Conservation (phyloP, 2,113 vertebrate genomes). For the Nicator chloris region DNA sequence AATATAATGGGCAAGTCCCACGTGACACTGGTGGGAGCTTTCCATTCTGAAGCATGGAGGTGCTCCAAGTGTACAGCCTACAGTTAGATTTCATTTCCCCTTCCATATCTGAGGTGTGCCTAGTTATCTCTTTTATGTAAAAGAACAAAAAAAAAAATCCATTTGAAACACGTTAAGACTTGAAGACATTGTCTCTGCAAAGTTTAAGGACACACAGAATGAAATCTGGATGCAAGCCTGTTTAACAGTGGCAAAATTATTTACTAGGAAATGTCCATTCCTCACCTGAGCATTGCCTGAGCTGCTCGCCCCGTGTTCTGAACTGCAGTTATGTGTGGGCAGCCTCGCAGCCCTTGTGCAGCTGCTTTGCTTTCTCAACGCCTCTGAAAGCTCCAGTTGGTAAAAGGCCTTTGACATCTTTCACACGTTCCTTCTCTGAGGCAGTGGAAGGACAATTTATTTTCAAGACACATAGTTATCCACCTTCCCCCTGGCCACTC, state of each 20-base stretch:
- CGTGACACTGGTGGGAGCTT: neutral
- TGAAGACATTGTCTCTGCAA: neutral
- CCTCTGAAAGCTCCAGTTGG: neutral
- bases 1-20: neutral
- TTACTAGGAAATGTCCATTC: neutral
- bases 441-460: neutral
- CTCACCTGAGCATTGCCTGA: neutral
- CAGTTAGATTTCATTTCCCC: neutral
- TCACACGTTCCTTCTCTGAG: neutral
- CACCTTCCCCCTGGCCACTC: neutral
- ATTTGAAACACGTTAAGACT: neutral
- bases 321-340: neutral
- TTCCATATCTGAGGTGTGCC: neutral
- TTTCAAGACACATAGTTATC: neutral
- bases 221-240: neutral
- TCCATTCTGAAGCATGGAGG: neutral
- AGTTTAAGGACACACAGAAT: neutral
- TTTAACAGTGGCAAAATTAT: neutral
- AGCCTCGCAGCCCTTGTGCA: neutral
- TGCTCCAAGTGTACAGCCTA: neutral
- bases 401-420: neutral
- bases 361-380: neutral
- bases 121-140: neutral
- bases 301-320: neutral
- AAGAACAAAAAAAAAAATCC: neutral